Evolutionary conservation across 2,113 vertebrate genomes (phyloP).

Genomic region (Haemorhous mexicanus): DNA sequence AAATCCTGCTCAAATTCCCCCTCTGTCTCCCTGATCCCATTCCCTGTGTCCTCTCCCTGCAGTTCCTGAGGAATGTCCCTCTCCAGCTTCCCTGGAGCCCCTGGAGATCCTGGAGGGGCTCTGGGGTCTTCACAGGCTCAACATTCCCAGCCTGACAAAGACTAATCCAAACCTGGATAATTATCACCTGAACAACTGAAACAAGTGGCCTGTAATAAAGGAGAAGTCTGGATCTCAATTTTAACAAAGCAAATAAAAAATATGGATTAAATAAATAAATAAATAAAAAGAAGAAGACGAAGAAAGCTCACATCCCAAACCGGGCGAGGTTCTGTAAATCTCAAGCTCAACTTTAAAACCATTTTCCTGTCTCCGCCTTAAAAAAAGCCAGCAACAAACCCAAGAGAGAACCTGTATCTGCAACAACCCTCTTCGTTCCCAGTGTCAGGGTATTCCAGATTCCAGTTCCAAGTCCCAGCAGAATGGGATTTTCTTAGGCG

Average conservation of each 20-base stretch:
- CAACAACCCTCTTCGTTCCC: not conserved
- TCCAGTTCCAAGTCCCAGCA: not conserved
- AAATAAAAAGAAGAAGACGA: too few relatives aligned
- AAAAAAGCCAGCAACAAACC: not conserved
- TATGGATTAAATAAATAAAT: too few relatives aligned
- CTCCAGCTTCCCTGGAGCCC: not conserved
- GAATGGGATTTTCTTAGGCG: not conserved
- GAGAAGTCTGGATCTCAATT: not conserved
- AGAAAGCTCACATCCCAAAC: not conserved
- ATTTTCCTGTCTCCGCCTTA: too few relatives aligned
- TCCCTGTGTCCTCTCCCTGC: not conserved
- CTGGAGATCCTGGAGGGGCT: not conserved
- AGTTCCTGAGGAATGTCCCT: not conserved
- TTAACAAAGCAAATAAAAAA: not conserved
- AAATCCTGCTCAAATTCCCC: not conserved
- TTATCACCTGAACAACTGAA: not conserved
- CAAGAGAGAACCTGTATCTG: not conserved
- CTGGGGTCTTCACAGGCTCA: not conserved
- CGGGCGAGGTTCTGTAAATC: not conserved
- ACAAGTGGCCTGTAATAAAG: not conserved
- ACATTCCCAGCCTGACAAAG: not conserved
- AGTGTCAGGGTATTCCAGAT: not conserved
- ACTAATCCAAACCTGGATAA: not conserved
- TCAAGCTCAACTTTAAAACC: not conserved
- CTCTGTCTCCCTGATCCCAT: not conserved